Conservation (phyloP, 2,888 invertebrate species). For the Clistopyga incitator region DNA sequence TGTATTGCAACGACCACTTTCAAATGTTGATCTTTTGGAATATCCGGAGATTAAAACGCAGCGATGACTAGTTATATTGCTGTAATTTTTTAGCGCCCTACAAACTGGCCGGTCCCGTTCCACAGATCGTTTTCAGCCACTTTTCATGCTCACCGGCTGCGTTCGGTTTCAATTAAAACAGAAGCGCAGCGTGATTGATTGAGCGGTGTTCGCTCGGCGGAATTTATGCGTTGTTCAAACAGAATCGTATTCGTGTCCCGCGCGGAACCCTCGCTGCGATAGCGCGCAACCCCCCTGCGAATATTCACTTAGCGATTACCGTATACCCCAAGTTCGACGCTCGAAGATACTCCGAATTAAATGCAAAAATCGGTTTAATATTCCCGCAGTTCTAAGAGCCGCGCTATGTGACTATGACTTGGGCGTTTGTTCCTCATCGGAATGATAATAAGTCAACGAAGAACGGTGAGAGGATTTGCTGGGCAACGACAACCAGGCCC, state of each 20-base stretch:
- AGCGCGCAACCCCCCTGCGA: constrained; percentile 60
- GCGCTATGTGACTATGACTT: constrained; percentile 17
- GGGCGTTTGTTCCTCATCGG: constrained; percentile 30
- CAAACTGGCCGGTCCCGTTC: neutral
- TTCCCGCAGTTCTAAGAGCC: constrained; percentile 44
- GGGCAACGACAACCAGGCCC: constrained; percentile 24
- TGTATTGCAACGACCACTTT: neutral
- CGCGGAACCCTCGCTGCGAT: constrained; percentile 45
- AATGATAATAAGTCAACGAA: constrained; percentile 46
- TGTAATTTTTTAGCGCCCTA: neutral
- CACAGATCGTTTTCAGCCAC: constrained; percentile 11
- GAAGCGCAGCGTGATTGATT: constrained; percentile 75
- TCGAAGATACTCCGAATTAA: constrained; percentile 63
- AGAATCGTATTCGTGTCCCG: constrained; percentile 65
- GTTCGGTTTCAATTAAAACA: constrained; percentile 72
- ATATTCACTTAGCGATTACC: constrained; percentile 75
- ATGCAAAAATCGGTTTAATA: constrained; percentile 69
- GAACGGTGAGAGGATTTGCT: constrained; percentile 35
- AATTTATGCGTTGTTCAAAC: constrained; percentile 78
- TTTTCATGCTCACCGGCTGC: constrained; percentile 11
- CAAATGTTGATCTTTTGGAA: neutral
- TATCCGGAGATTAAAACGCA: neutral
- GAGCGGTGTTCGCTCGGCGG: constrained; percentile 74
- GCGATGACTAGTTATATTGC: neutral
- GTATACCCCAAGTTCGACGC: constrained; percentile 50